These are phyloP conservation scores for Asteroscopus sphinx DNA, from an alignment of 2,888 invertebrate species.

Conservation along the genomic window DNA sequence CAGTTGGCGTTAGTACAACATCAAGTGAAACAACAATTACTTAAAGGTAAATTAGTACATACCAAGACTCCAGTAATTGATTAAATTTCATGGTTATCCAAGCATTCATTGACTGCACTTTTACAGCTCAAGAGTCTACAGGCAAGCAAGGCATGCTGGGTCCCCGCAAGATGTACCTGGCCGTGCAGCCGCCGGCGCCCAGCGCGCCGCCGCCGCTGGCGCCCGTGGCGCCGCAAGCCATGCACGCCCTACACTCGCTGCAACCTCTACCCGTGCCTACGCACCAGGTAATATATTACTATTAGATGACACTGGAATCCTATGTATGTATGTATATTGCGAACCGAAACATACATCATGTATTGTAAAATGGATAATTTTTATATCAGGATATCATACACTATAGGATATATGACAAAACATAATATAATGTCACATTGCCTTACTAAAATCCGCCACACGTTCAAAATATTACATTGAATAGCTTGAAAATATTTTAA, in stretches of 20 bases:
- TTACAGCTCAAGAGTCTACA: constrained; percentile 95
- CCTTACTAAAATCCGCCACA: constrained; percentile 34
- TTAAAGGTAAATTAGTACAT: constrained; percentile 91
- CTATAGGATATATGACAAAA: constrained; percentile 7
- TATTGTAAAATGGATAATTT: constrained; percentile 40
- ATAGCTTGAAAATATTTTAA: constrained; percentile 5
- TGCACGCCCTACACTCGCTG: constrained; percentile 64
- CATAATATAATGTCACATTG: constrained; percentile 37
- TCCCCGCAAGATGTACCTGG: constrained; percentile 95
- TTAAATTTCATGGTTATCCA: constrained; percentile 27
- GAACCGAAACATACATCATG: constrained; percentile 23
- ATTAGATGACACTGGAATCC: constrained; percentile 64
- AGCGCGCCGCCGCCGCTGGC: constrained; percentile 74
- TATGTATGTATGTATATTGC: constrained; percentile 49
- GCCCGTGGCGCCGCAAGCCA: constrained; percentile 64
- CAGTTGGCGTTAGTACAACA: constrained; percentile 95
- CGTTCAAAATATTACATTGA: constrained; percentile 7
- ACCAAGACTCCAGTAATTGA: constrained; percentile 22
- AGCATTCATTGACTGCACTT: constrained; percentile 61
- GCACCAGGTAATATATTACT: constrained; percentile 89
- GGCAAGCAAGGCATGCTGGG: constrained; percentile 96
- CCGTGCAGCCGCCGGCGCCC: constrained; percentile 94
- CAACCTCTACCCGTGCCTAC: constrained; percentile 78
- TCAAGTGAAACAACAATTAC: constrained; percentile 96
- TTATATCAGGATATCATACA: constrained; percentile 26